Evolutionary conservation across 30 jellyfish, hydroid and myxozoan species (phyloP), one percentile per base, ranked within the genome.

Genomic region (Chrysaora quinquecirrha): DNA sequence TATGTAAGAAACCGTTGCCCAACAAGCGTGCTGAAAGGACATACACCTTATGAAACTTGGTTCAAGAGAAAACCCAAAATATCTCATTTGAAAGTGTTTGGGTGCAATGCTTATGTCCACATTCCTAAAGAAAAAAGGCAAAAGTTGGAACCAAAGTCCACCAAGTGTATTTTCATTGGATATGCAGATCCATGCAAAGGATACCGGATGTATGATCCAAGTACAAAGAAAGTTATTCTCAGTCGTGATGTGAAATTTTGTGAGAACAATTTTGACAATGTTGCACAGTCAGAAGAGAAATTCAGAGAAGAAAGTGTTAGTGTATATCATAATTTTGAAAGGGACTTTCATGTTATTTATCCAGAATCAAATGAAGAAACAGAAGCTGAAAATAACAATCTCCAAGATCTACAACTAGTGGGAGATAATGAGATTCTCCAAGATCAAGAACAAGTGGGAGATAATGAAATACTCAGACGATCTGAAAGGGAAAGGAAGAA

Each of bases 1-100:
- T n/a, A n/a, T n/a, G n/a, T n/a, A n/a, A n/a, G n/a, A n/a, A 79
- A 79, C 63, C 32, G 83, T 63, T 25, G 90, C 43, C 83, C 83
- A 9, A 64, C 84, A 79, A 30, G 50, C 29, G 22, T 30, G 20
- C 85, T 79, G 84, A 63, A 79, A 49, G 84, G 63, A 7, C n/a
- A n/a, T 25, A 79, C 85, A 77, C 85, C 89, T 6, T 77, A 61
- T 61, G 48, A 77, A 58, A 32, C 34, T 28, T 77, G 85, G 83
- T 43, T 58, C 81, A 46, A 29, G 46, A 34, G 81, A 58, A 63
- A 77, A 62, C 89, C 83, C 27, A 54, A 58, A 46, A 31, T 77
- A 3, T 35, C 58, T 24, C 60, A 77, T 77, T 29, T 77, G 68
- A 58, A 76, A 76, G 87, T 76, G 21, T 76, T 54, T 60, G 87